Conservation (phyloP, 1,140 invertebrate species). For the Heliothis subflexa region DNA sequence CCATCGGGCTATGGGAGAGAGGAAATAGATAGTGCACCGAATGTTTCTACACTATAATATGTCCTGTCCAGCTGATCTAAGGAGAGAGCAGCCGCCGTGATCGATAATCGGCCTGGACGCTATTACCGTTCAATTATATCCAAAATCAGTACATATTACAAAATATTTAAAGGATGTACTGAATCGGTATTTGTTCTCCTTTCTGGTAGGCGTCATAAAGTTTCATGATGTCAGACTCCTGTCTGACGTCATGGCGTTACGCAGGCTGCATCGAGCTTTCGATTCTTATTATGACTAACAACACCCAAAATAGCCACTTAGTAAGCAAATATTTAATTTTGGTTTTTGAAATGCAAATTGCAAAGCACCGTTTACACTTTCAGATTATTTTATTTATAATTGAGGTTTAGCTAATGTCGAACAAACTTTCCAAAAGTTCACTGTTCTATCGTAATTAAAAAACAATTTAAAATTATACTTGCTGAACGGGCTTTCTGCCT, state of each 20-base stretch:
- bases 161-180: not conserved
- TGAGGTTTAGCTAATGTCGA: not conserved
- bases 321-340: not conserved
- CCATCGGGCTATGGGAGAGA: no score
- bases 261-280: not conserved
- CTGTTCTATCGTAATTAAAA: no score
- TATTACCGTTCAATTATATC: no score
- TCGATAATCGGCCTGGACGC: no score
- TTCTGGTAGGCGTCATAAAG: conserved; percentile 1
- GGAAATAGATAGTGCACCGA: no score
- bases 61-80: no score
- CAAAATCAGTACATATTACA: not conserved
- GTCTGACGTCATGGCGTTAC: not conserved
- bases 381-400: not conserved
- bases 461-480: not conserved
- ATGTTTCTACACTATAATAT: no score
- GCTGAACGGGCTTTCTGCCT: not conserved
- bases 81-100: not conserved
- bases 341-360: not conserved
- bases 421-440: not conserved
- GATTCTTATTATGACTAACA: not conserved
- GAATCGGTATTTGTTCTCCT: not conserved
- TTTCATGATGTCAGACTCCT: conserved; percentile 13
- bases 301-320: not conserved
- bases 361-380: not conserved